phyloP scores from a whole-genome alignment of 2,797 vertebrate species.

The Petrocephalus sullivani region DNA sequence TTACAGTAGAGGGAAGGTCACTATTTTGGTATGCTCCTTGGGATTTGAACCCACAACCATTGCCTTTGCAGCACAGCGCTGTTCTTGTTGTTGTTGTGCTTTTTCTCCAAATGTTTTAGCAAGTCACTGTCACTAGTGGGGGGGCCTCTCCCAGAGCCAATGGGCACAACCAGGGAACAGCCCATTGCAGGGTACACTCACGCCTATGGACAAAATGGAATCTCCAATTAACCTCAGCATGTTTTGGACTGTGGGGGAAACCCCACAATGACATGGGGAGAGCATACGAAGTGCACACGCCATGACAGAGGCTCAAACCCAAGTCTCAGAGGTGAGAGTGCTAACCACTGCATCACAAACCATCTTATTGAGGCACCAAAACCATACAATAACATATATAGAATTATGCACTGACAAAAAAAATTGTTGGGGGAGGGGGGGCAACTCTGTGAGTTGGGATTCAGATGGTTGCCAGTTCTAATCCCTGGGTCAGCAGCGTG shows the following conservation, averaged over 20 bases:
- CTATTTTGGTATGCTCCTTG: neutral
- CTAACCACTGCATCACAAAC: too few relatives aligned
- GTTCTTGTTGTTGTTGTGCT: neutral
- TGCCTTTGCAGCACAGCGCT: neutral
- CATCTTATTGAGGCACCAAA: neutral
- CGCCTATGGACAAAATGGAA: too few relatives aligned
- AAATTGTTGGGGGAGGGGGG: neutral
- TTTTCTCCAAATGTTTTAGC: neutral
- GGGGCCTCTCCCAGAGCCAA: too few relatives aligned
- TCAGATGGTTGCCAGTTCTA: neutral
- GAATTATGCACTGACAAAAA: neutral
- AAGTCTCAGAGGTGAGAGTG: too few relatives aligned
- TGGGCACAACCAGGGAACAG: too few relatives aligned
- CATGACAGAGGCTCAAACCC: too few relatives aligned
- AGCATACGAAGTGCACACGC: too few relatives aligned
- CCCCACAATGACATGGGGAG: too few relatives aligned
- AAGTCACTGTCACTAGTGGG: too few relatives aligned
- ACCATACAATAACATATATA: neutral
- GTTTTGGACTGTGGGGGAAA: too few relatives aligned
- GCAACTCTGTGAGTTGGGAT: neutral
- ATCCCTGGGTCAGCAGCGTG: neutral
- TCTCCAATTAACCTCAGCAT: too few relatives aligned
- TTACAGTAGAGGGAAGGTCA: neutral
- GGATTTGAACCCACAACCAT: neutral
- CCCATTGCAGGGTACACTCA: too few relatives aligned